Base-by-base conservation (phyloP, 37 sponge, comb jelly and placozoan genomes). In the Halisarca cf. caerulea region DNA sequence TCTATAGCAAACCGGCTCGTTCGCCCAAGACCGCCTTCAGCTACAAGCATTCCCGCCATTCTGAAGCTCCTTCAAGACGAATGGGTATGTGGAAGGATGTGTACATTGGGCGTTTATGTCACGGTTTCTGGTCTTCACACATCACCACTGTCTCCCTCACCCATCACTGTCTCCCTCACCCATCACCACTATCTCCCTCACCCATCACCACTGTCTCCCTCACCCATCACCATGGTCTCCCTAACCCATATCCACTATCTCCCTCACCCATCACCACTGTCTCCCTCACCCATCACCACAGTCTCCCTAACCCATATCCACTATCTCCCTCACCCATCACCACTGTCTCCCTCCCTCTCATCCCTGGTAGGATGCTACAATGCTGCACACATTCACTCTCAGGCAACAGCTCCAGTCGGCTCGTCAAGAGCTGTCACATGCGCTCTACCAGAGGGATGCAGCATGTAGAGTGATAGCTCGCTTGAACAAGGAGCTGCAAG, bases 1-100 rank as follows among this genome's bases (percentile, higher is more conserved):
- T 28, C 9, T 60, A 27, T 82, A 95, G 93, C 88, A 2, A 86
- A 84, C 35, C 96, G 97, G 0, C 84, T 96, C 33, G 86, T 93
- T 62, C 89, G 94, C 42, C 97, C 99, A 25, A 81, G 99, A 38
- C 99, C 97, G 24, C 99, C 99, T 0, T 95, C 99, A 45, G 99
- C 99, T 35, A 99, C 99, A 64, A 97, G 97, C 86, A 99, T 99
- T 60, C 99, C 99, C 14, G 99, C 99, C 33, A 95, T 99, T 59
- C 78, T 99, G 68, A 99, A 99, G 66, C 91, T 97, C 15, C 89
- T 99, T 15, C 99, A 99, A 79, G 99, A 97, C 70, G 98, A 97
- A 62, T 97, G 98, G 98, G 96, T 95, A 66, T 57, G 92, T 9
- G 18, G 23, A 23, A 4, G 28, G 1, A 34, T 8, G 69, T 1